Evolutionary conservation across 2,113 vertebrate species (phyloP).

Genomic region (Chaetorhynchus papuensis): DNA sequence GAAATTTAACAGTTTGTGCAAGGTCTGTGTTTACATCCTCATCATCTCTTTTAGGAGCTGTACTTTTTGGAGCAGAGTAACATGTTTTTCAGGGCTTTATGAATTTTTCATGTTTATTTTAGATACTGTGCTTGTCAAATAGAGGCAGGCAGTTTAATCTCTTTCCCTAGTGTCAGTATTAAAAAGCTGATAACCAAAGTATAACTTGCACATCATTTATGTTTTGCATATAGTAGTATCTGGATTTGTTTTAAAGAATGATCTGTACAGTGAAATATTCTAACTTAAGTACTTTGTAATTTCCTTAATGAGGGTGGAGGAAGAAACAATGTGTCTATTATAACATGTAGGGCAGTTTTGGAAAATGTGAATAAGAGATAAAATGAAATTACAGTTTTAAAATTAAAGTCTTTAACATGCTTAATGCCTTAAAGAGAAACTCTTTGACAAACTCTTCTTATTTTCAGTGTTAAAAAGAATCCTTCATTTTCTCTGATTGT

Average conservation of each 20-base stretch:
- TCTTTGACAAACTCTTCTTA: neutral
- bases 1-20: neutral
- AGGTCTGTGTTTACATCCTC: neutral
- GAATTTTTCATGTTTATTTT: neutral
- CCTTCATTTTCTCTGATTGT: neutral
- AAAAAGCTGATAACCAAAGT: neutral
- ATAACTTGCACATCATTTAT: neutral
- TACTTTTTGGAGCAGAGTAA: neutral
- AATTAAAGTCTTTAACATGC: neutral
- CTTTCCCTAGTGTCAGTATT: neutral
- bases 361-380: neutral
- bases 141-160: neutral
- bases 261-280: neutral
- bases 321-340: neutral
- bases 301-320: neutral
- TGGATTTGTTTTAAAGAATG: neutral
- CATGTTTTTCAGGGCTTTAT: neutral
- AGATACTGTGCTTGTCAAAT: neutral
- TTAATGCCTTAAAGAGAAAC: neutral
- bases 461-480: neutral
- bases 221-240: neutral
- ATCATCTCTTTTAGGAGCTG: neutral
- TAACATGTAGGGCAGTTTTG: neutral
- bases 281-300: neutral
- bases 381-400: neutral